phyloP scores from a whole-genome alignment of 2,888 invertebrate genomes.

The Watsonalla binaria region DNA sequence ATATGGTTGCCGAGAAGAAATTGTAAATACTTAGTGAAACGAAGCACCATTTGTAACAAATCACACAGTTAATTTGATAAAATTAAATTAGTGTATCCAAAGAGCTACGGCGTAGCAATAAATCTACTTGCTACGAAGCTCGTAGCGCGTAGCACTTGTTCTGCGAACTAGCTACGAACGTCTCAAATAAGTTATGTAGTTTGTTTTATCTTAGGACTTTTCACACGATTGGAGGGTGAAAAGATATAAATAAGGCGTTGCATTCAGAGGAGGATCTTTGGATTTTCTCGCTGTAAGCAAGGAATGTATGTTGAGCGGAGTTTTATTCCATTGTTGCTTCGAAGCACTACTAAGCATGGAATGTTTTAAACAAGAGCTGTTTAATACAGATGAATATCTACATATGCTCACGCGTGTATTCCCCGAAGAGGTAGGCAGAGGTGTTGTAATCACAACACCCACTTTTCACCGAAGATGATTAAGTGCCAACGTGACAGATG shows the following conservation, averaged over 20 bases:
- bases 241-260: constrained; percentile 5
- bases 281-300: not conserved
- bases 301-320: not conserved
- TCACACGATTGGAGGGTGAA: constrained; percentile 14
- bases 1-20: too few relatives aligned
- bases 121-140: constrained; percentile 42
- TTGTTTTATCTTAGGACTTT: constrained; percentile 26
- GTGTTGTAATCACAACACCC: too few relatives aligned
- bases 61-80: not conserved
- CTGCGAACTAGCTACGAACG: constrained; percentile 23
- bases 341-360: too few relatives aligned
- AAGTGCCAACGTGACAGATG: too few relatives aligned
- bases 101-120: constrained; percentile 45
- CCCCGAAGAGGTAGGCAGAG: too few relatives aligned
- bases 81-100: constrained; percentile 27
- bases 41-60: not conserved
- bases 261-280: not conserved
- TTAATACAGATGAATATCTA: too few relatives aligned
- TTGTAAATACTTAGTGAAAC: too few relatives aligned
- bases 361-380: too few relatives aligned
- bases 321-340: not conserved
- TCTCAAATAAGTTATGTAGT: constrained; percentile 20
- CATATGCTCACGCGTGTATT: too few relatives aligned
- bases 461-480: too few relatives aligned
- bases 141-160: constrained; percentile 27